Conservation (phyloP, 2,888 invertebrate species). For the Hypselothyrea guttata region DNA sequence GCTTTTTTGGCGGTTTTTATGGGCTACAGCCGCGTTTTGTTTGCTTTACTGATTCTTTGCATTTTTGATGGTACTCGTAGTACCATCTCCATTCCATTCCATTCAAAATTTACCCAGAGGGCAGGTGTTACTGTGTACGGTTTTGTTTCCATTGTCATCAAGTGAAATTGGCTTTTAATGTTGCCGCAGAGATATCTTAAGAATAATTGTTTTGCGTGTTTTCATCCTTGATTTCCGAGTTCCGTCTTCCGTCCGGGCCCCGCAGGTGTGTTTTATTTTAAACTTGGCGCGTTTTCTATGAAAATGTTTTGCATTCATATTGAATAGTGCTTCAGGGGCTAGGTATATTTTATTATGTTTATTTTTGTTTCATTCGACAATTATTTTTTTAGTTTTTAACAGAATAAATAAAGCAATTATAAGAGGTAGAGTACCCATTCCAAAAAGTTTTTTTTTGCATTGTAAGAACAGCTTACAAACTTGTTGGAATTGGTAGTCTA, state of each 20-base stretch:
- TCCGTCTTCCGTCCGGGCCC: conserved; percentile 44
- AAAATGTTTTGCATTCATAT: too few relatives aligned
- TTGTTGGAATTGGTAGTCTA: too few relatives aligned
- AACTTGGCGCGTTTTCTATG: conserved; percentile 18
- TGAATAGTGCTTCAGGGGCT: too few relatives aligned
- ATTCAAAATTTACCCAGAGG: conserved; percentile 48
- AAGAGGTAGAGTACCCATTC: too few relatives aligned
- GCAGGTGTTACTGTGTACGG: conserved; percentile 51
- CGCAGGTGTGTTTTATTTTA: conserved; percentile 65
- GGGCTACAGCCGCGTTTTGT: too few relatives aligned
- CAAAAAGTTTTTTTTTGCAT: too few relatives aligned
- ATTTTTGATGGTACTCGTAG: conserved; percentile 54
- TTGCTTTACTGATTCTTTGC: conserved; percentile 76
- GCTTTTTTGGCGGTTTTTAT: conserved; percentile 45
- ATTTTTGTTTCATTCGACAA: too few relatives aligned
- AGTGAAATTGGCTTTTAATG: conserved; percentile 82
- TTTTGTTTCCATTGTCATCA: conserved; percentile 80
- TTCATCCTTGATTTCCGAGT: conserved; percentile 68
- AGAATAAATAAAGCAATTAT: too few relatives aligned
- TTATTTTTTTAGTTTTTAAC: too few relatives aligned
- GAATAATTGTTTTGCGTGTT: conserved; percentile 82
- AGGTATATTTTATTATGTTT: too few relatives aligned
- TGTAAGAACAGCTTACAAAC: too few relatives aligned
- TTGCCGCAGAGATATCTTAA: conserved; percentile 82
- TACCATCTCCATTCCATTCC: conserved; percentile 6